phyloP scores from a whole-genome alignment of 2,888 invertebrate species.

The Diarsia dahlii region DNA sequence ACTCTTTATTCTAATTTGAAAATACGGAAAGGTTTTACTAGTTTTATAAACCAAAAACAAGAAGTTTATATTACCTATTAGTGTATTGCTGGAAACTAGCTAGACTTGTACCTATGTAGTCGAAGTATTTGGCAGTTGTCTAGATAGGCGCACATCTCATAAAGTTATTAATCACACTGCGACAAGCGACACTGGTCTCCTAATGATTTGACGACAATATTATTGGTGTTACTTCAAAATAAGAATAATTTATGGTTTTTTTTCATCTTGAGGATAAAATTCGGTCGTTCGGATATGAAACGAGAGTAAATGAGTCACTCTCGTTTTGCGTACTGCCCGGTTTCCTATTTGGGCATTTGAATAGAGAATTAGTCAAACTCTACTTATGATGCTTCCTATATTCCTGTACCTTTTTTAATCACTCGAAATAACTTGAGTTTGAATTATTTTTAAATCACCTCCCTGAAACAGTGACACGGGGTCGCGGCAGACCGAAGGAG shows the following conservation, averaged over 20 bases:
- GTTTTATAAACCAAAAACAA: not conserved
- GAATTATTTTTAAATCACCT: too few relatives aligned
- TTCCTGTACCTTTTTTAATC: too few relatives aligned
- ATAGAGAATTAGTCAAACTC: not conserved
- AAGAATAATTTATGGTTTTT: conserved; percentile 10
- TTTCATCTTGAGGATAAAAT: conserved; percentile 1
- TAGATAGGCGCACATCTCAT: conserved; percentile 48
- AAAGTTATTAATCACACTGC: conserved; percentile 51
- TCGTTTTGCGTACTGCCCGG: not conserved
- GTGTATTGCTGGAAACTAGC: not conserved
- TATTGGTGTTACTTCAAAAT: conserved; percentile 37
- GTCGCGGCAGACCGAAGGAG: not conserved
- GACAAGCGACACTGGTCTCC: conserved; percentile 54
- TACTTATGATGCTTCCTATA: not conserved
- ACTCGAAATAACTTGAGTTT: too few relatives aligned
- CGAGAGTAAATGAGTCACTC: not conserved
- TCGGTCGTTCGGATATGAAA: too few relatives aligned
- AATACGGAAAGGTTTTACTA: not conserved
- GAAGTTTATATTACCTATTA: conserved; percentile 5
- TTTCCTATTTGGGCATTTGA: not conserved
- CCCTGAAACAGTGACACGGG: not conserved
- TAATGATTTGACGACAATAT: conserved; percentile 56
- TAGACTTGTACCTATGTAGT: not conserved
- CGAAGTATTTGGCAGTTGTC: conserved; percentile 38
- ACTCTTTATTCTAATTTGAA: not conserved